A percentile compares a stretch with the other conserved stretches of the same genome.
These are phyloP conservation scores for Cladopsammia gracilis DNA, from an alignment of 64 coral and sea anemone genomes.

Conservation along the genomic window DNA sequence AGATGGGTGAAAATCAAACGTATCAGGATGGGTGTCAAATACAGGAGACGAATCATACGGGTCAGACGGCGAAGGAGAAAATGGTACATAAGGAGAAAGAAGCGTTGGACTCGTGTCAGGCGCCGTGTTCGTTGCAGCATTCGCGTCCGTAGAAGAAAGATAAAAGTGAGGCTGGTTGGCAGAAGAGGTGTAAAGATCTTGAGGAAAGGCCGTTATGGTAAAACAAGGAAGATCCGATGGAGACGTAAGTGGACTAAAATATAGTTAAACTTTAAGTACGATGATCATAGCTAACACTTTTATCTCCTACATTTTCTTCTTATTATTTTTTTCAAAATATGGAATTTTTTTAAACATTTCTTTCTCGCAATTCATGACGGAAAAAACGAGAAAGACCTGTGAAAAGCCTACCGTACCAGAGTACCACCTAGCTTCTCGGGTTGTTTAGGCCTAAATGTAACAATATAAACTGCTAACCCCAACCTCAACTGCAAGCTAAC, in stretches of 20 bases:
- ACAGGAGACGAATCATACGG: not conserved
- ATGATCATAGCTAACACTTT: too few species aligned
- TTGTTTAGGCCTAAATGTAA: too few species aligned
- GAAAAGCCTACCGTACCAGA: too few species aligned
- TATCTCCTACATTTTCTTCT: too few species aligned
- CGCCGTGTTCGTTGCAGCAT: constrained; percentile 4
- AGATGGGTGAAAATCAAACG: not conserved
- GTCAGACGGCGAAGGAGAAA: not conserved
- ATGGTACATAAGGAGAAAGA: not conserved
- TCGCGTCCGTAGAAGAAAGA: not conserved
- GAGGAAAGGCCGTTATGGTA: constrained; percentile 14
- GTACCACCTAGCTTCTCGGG: too few species aligned
- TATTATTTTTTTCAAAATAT: too few species aligned
- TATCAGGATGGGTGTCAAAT: not conserved
- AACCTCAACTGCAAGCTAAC: too few species aligned
- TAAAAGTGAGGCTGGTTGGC: not conserved
- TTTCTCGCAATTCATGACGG: too few species aligned
- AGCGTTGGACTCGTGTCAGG: not conserved
- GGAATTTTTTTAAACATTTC: too few species aligned
- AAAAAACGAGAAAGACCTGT: too few species aligned
- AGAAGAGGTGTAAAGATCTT: not conserved
- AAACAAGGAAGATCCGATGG: not conserved
- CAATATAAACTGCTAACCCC: too few species aligned
- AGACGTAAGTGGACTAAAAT: constrained; percentile 16
- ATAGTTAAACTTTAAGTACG: not conserved